Base-by-base conservation (phyloP, 2,888 invertebrate genomes). In the Heliconius cydno region DNA sequence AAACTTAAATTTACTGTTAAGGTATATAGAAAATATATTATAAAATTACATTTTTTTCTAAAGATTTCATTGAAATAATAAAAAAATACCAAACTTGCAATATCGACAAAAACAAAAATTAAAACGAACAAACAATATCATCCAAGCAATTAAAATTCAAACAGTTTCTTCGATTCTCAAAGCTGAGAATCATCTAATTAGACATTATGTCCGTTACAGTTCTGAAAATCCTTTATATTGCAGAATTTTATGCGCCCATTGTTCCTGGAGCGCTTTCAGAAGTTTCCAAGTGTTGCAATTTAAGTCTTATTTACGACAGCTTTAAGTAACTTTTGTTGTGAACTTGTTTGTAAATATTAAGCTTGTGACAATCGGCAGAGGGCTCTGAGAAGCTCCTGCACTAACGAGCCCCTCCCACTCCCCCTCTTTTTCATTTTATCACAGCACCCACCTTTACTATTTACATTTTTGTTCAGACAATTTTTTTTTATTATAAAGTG, bases 221-320 rank as follows among this genome's bases (percentile, higher is more conserved):
- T 92, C 91, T 90, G 90, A 91, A 92, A 93, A 90, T 92, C 92
- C 93, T 94, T 93, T 94, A 93, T 92, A 91, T 89, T 91, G 91
- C 90, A 91, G 88, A 91, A 90, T 92, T 94, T 92, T 92, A 92
- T 92, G 90, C 90, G 90, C 91, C 92, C 92, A 92, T 92, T 93
- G 92, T 93, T 90, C 87, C 88, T 87, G 85, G 87, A 88, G 88
- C 86, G 87, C 90, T 92, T 91, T 91, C 87, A 88, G 89, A 87
- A 84, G 82, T 78, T 38, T 57, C 60, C 60, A 38, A 46, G 13
- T 77, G 74, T 25, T 41, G 81, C 52, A 89, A 78, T 87, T 86
- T 88, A 73, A 79, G 84, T 89, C 86, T 85, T 92, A 88, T 77
- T 25, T 3, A 25, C 52, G 60, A 22, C n/a, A 2, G 0, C 7